A percentile compares a stretch with the other conserved stretches of the same genome.
phyloP scores from a whole-genome alignment of 2,888 invertebrate genomes.

The Clunio marinus region DNA sequence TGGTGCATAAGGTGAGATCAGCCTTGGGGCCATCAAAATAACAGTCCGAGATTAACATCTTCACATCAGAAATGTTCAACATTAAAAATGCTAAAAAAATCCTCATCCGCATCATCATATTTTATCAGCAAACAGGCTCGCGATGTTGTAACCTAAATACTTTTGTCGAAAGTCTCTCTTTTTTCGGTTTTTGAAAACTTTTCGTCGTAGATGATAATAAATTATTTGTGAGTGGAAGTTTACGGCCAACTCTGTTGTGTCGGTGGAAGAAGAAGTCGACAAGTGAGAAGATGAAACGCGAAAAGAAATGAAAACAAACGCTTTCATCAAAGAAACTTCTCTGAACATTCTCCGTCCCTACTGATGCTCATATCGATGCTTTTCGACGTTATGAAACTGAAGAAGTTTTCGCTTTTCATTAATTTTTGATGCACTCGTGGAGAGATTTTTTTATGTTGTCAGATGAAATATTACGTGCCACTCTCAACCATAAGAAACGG shows the following conservation, averaged over 20 bases:
- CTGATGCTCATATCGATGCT: not conserved
- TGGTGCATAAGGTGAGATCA: too few relatives aligned
- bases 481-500: not conserved
- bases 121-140: conserved; percentile 31
- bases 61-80: not conserved
- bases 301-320: conserved; percentile 7
- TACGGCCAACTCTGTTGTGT: conserved; percentile 6
- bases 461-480: conserved; percentile 8
- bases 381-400: conserved; percentile 10
- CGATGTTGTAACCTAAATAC: conserved; percentile 36
- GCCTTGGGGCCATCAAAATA: too few relatives aligned
- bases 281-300: conserved; percentile 11
- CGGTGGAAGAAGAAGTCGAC: not conserved
- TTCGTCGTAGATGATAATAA: conserved; percentile 19
- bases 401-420: conserved; percentile 13
- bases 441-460: too few relatives aligned
- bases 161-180: conserved; percentile 37
- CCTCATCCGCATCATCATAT: conserved; percentile 11
- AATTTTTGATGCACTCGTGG: too few relatives aligned
- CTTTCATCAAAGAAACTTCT: not conserved
- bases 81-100: not conserved
- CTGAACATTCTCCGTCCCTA: not conserved
- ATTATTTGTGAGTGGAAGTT: conserved; percentile 20
- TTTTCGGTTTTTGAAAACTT: not conserved
- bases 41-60: conserved; percentile 5